phyloP scores from a whole-genome alignment of 2,888 invertebrate genomes.

The Branchipolynoe longqiensis region DNA sequence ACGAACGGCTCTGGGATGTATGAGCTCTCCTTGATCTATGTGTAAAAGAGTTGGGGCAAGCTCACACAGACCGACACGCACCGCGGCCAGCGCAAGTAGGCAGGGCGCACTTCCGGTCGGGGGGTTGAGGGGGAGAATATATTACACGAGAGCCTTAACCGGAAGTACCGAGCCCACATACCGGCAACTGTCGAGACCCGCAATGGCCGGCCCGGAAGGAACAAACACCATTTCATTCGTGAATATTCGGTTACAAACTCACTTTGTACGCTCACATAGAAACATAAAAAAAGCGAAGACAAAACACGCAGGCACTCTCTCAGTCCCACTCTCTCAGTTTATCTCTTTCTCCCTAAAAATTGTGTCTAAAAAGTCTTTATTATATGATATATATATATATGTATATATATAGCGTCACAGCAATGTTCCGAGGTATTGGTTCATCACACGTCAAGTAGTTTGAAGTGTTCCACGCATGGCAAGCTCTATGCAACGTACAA shows the following conservation, averaged over 20 bases:
- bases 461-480: conserved; percentile 22
- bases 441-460: conserved; percentile 17
- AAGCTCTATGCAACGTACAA: conserved; percentile 41
- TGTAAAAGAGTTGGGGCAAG: too few relatives aligned
- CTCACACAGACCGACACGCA: too few relatives aligned
- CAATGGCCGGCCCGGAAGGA: neutral
- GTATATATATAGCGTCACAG: conserved; percentile 42
- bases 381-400: too few relatives aligned
- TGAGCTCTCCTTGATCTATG: neutral
- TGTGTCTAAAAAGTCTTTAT: conserved; percentile 3
- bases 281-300: too few relatives aligned
- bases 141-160: conserved; percentile 49
- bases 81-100: too few relatives aligned
- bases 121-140: too few relatives aligned
- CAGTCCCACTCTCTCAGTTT: too few relatives aligned
- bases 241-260: neutral
- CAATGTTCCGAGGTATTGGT: conserved; percentile 40
- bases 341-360: conserved; percentile 17
- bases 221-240: neutral
- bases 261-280: conserved; percentile 8
- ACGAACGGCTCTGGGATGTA: too few relatives aligned
- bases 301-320: too few relatives aligned
- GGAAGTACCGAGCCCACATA: neutral
- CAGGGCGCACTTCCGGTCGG: too few relatives aligned
- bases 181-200: neutral